A percentile compares a stretch with the other conserved stretches of the same genome.
These are phyloP conservation scores for Netelia virgata DNA, from an alignment of 2,888 invertebrate species.

Conservation along the genomic window DNA sequence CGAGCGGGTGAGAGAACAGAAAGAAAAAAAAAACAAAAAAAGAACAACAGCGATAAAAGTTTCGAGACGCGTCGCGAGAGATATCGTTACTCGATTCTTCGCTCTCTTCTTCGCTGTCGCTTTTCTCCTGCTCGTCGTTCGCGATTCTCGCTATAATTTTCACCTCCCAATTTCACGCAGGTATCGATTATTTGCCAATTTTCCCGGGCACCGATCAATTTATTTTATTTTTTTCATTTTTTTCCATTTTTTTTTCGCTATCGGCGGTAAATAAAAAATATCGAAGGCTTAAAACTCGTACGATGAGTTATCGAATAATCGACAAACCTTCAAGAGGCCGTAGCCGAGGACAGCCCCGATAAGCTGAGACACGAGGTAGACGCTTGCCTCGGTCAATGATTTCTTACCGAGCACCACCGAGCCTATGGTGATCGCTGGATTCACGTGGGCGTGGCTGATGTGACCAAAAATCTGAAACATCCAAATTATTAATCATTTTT, in stretches of 20 bases:
- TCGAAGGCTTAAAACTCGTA: background rate
- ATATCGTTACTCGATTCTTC: background rate
- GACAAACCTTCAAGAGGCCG: slow-evolving; percentile 82
- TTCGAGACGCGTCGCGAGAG: background rate
- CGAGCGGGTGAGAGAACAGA: background rate
- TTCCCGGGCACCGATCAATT: background rate
- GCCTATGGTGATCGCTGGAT: slow-evolving; percentile 84
- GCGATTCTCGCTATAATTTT: no score
- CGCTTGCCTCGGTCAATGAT: slow-evolving; percentile 78
- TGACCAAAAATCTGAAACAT: slow-evolving; percentile 83
- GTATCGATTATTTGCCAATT: background rate
- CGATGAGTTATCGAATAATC: background rate
- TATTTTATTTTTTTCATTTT: background rate
- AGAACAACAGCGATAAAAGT: slow-evolving; percentile 48
- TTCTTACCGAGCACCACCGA: slow-evolving; percentile 82
- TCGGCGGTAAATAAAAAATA: background rate
- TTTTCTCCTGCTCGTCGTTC: no score
- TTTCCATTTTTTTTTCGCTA: background rate
- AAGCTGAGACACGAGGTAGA: slow-evolving; percentile 82
- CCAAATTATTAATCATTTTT: background rate
- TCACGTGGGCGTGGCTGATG: slow-evolving; percentile 84
- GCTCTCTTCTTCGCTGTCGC: background rate
- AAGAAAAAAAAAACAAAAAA: slow-evolving; percentile 15
- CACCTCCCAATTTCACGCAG: no score
- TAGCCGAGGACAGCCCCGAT: slow-evolving; percentile 82